Evolutionary conservation across 2,888 invertebrate species (phyloP).

Genomic region (Tenthredo amoena): DNA sequence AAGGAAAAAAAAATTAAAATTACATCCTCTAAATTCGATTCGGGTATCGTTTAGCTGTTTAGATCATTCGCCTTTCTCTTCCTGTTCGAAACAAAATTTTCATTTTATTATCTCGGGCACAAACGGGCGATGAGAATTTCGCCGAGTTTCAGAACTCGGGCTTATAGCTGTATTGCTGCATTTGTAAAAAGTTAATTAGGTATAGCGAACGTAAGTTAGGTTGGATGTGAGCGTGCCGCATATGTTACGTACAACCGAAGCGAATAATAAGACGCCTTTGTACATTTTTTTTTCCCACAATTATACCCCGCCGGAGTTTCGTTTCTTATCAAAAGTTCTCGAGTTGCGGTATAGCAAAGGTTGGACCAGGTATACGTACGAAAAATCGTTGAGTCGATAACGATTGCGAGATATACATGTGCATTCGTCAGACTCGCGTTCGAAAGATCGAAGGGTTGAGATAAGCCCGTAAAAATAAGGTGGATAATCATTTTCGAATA

Average conservation of each 20-base stretch:
- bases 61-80: constrained; percentile 18
- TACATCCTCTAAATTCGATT: background rate
- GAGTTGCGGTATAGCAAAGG: background rate
- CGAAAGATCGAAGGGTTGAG: background rate
- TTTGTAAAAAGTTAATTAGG: constrained; percentile 31
- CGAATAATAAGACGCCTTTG: constrained; percentile 9
- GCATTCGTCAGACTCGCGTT: background rate
- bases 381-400: background rate
- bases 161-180: background rate
- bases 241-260: background rate
- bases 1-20: background rate
- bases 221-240: background rate
- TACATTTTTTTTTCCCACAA: background rate
- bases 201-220: background rate
- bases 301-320: background rate
- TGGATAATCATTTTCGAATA: constrained; percentile 18
- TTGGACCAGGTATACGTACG: background rate
- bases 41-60: background rate
- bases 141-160: background rate
- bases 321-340: background rate
- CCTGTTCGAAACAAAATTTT: background rate
- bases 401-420: background rate
- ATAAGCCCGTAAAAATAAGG: background rate
- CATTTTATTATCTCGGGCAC: background rate
- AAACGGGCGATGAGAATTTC: background rate